Evolutionary conservation across 1,140 invertebrate species (phyloP).

Genomic region (Drosophila azteca): DNA sequence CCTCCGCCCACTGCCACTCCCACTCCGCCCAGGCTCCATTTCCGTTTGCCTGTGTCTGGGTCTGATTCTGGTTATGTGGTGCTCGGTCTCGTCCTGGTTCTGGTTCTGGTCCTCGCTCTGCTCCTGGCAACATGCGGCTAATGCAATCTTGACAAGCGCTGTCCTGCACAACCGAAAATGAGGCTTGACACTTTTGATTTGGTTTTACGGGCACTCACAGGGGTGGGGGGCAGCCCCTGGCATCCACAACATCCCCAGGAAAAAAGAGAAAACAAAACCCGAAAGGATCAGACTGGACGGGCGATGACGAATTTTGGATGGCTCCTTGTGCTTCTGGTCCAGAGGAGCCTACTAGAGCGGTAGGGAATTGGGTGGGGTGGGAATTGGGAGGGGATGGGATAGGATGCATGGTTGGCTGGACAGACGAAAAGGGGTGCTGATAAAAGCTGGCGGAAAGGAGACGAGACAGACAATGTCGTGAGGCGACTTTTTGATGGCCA

Average conservation of each 20-base stretch:
- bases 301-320: slow-evolving; percentile 63
- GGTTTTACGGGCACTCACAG: slow-evolving; percentile 48
- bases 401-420: too few species aligned
- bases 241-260: not conserved
- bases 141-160: slow-evolving; percentile 76
- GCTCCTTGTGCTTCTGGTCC: slow-evolving; percentile 31
- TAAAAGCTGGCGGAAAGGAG: slow-evolving; percentile 27
- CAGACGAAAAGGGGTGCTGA: too few species aligned
- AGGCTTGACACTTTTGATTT: slow-evolving; percentile 79
- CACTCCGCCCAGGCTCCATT: too few species aligned
- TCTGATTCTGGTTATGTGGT: too few species aligned
- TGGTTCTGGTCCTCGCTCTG: not conserved
- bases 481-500: slow-evolving; percentile 59
- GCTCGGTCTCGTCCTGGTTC: too few species aligned
- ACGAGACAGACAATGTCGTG: slow-evolving; percentile 37
- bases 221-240: too few species aligned
- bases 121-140: slow-evolving; percentile 45
- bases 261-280: not conserved
- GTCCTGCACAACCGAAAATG: slow-evolving; percentile 64
- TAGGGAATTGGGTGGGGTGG: not conserved
- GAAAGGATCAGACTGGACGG: slow-evolving; percentile 8
- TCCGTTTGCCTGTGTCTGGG: too few species aligned
- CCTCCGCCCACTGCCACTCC: too few species aligned
- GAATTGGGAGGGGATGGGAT: not conserved
- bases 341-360: slow-evolving; percentile 27